Evolutionary conservation across 2,888 invertebrate genomes (phyloP).

Genomic region (Tortricodes alternella): DNA sequence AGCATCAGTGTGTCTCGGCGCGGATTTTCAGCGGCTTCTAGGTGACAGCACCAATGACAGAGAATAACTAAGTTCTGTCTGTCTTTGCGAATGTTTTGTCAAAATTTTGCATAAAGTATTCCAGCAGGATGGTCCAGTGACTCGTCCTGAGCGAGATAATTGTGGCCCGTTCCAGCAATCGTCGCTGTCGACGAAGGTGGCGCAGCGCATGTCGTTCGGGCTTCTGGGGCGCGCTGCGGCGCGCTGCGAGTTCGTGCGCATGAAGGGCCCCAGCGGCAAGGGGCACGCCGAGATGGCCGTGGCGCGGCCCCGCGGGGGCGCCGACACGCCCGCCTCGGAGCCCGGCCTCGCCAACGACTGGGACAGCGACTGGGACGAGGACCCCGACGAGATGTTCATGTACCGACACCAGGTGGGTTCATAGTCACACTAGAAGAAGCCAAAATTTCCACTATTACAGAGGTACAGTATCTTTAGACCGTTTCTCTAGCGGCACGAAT

Average conservation of each 20-base stretch:
- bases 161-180: slow-evolving; percentile 86
- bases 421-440: too few species aligned
- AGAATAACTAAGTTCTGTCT: too few species aligned
- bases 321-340: slow-evolving; percentile 97
- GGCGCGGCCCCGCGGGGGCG: slow-evolving; percentile 95
- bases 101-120: too few species aligned
- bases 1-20: too few species aligned
- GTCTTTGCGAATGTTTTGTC: too few species aligned
- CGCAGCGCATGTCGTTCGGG: slow-evolving; percentile 97
- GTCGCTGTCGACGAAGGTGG: slow-evolving; percentile 96
- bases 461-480: too few species aligned
- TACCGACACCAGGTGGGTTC: slow-evolving; percentile 89
- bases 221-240: slow-evolving; percentile 90
- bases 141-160: neutral
- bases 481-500: too few species aligned
- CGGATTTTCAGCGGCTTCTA: too few species aligned
- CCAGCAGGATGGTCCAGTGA: too few species aligned
- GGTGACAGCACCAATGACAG: too few species aligned
- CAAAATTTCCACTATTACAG: too few species aligned
- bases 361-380: slow-evolving; percentile 95
- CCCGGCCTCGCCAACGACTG: slow-evolving; percentile 93
- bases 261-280: slow-evolving; percentile 98
- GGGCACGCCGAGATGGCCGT: slow-evolving; percentile 98
- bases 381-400: slow-evolving; percentile 91
- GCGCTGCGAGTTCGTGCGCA: slow-evolving; percentile 98